These are phyloP conservation scores for Drosophila nigromelanica DNA, from an alignment of 1,140 invertebrate species.

Conservation along the genomic window DNA sequence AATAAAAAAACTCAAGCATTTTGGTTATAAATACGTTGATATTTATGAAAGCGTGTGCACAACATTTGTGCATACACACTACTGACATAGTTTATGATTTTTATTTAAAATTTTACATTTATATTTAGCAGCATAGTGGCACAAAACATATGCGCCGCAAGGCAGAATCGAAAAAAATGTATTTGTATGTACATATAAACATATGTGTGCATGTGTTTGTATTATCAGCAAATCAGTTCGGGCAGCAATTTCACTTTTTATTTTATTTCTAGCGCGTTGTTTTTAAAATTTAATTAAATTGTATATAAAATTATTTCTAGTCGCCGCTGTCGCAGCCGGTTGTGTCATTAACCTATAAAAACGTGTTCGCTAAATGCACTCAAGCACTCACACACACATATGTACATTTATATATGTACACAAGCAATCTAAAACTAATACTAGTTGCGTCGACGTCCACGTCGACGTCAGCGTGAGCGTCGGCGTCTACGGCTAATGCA, in stretches of 20 bases:
- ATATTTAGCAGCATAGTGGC: constrained; percentile 62
- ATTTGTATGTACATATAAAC: neutral
- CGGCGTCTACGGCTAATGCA: constrained; percentile 49
- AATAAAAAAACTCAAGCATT: constrained; percentile 26
- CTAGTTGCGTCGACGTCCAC: constrained; percentile 4
- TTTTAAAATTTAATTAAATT: constrained; percentile 34
- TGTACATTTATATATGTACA: neutral
- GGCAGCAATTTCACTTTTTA: constrained; percentile 56
- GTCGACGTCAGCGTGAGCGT: constrained; percentile 4
- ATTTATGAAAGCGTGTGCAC: constrained; percentile 21
- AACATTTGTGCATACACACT: constrained; percentile 77
- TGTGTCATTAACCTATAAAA: constrained; percentile 81
- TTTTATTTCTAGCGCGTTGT: constrained; percentile 27
- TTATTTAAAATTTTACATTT: constrained; percentile 33
- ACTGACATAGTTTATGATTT: constrained; percentile 67
- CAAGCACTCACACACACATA: constrained; percentile 12
- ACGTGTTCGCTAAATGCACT: constrained; percentile 60
- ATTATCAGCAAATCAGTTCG: constrained; percentile 18
- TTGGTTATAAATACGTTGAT: constrained; percentile 2
- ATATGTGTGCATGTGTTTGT: constrained; percentile 4
- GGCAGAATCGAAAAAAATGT: neutral
- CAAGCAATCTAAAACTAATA: constrained; percentile 37
- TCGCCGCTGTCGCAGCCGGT: constrained; percentile 46
- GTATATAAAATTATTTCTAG: constrained; percentile 47
- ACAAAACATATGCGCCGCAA: constrained; percentile 4